Percentiles rank a stretch among this genome's conserved stretches.
Conservation (phyloP, 2,113 vertebrate genomes). For the Campylorhamphus procurvoides region DNA sequence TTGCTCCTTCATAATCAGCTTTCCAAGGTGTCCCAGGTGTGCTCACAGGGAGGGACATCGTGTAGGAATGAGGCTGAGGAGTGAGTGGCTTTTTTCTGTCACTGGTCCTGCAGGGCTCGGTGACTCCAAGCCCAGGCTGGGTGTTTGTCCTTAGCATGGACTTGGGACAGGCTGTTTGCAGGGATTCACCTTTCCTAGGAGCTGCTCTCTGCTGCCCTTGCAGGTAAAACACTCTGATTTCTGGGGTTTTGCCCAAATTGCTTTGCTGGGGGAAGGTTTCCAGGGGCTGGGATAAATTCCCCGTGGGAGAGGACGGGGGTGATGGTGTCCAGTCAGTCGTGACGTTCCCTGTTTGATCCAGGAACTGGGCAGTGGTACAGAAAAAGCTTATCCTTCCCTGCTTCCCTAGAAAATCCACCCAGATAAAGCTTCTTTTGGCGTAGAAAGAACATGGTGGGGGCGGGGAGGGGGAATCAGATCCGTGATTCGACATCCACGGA, state of each 20-base stretch:
- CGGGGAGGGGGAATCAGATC: background rate
- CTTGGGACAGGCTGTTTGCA: background rate
- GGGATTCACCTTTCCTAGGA: background rate
- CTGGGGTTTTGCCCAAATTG: accelerated
- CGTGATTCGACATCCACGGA: accelerated
- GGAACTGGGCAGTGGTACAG: background rate
- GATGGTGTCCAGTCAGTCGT: accelerated
- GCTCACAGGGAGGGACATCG: accelerated
- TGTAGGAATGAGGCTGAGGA: accelerated
- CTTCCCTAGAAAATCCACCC: background rate
- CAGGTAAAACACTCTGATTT: background rate
- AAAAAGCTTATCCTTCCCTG: background rate
- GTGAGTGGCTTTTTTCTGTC: accelerated
- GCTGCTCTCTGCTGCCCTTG: background rate
- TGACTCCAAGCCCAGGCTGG: accelerated
- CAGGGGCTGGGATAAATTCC: background rate
- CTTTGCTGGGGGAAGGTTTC: background rate
- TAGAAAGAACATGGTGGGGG: background rate
- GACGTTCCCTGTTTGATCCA: accelerated
- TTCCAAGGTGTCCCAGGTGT: background rate
- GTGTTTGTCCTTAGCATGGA: background rate
- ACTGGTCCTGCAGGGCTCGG: accelerated
- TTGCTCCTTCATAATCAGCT: background rate
- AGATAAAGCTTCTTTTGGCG: background rate
- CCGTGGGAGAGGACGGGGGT: background rate